A percentile compares a stretch with the other conserved stretches of the same genome.
These are phyloP conservation scores for Lasiurus cinereus DNA, from an alignment of 2,113 vertebrate genomes.

Conservation along the genomic window DNA sequence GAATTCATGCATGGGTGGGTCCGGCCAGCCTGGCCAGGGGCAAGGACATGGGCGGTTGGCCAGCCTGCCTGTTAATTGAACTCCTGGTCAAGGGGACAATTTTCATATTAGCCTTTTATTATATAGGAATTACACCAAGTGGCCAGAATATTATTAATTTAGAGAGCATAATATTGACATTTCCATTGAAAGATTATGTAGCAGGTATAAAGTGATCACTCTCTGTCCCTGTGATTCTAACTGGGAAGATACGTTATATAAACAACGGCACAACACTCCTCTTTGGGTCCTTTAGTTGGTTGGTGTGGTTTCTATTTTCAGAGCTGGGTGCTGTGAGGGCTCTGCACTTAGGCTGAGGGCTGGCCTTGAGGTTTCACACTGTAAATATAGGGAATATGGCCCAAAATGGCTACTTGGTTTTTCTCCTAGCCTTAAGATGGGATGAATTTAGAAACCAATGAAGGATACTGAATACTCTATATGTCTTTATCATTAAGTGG, in stretches of 20 bases:
- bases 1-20: no score
- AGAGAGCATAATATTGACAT: background rate
- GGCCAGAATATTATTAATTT: no score
- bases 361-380: conserved; percentile 20
- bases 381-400: background rate
- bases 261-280: background rate
- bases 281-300: background rate
- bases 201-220: background rate
- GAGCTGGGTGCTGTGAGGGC: background rate
- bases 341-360: background rate
- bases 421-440: conserved; percentile 38
- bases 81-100: no score
- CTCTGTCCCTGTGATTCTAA: background rate
- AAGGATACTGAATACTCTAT: background rate
- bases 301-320: conserved; percentile 39
- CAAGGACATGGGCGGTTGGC: no score
- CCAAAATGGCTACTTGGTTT: background rate
- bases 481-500: conserved; percentile 16
- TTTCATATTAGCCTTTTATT: no score
- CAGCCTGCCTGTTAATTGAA: no score
- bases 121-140: no score
- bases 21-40: no score
- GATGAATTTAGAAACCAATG: conserved; percentile 30
- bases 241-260: background rate
- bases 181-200: background rate